These are phyloP conservation scores for Amblyjoppa proteus DNA, from an alignment of 2,888 invertebrate genomes.

Conservation along the genomic window DNA sequence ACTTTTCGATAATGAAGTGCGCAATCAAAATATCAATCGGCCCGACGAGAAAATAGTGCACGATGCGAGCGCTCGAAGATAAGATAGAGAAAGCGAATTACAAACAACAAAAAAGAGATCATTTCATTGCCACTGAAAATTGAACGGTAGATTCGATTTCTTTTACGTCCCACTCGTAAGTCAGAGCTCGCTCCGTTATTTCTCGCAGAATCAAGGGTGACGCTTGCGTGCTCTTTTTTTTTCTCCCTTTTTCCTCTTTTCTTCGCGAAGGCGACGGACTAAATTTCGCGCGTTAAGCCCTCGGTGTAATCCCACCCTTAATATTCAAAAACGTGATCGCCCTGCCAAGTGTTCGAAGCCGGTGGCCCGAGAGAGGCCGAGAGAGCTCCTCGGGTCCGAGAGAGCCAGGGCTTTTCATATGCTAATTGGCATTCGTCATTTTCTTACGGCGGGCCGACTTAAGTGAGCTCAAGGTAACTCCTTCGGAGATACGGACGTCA, in stretches of 20 bases:
- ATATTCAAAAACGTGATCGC: conserved; percentile 85
- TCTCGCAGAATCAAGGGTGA: conserved; percentile 56
- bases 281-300: conserved; percentile 85
- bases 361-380: conserved; percentile 64
- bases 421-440: conserved; percentile 85
- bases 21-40: conserved; percentile 6
- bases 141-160: conserved; percentile 21
- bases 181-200: conserved; percentile 53
- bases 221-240: background rate
- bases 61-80: background rate
- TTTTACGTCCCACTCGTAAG: background rate
- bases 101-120: background rate
- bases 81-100: background rate
- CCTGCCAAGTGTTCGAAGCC: conserved; percentile 81
- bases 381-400: conserved; percentile 69
- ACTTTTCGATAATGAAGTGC: conserved; percentile 26
- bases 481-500: conserved; percentile 72
- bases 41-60: background rate
- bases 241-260: conserved; percentile 28
- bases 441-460: conserved; percentile 82
- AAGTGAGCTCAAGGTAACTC: conserved; percentile 83
- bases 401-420: conserved; percentile 84
- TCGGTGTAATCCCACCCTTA: conserved; percentile 84
- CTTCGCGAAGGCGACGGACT: conserved; percentile 77
- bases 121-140: background rate